A percentile compares a stretch with the other conserved stretches of the same genome.
These are phyloP conservation scores for Anabacerthia variegaticeps DNA, from an alignment of 2,797 vertebrate genomes.

Conservation along the genomic window DNA sequence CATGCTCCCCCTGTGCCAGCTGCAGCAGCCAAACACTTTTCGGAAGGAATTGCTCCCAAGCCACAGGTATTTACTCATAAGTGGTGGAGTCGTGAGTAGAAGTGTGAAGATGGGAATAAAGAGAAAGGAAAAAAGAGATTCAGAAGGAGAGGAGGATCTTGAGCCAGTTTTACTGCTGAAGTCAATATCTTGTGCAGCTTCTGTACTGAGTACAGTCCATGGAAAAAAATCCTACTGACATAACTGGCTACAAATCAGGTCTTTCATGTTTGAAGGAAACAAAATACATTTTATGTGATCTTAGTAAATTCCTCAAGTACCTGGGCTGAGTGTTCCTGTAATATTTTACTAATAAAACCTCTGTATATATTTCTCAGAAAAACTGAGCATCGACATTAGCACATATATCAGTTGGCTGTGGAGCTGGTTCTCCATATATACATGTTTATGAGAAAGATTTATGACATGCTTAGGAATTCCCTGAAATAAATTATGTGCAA, in stretches of 20 bases:
- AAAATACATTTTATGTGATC: conserved; percentile 1
- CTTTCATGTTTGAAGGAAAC: not conserved
- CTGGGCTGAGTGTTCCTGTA: not conserved
- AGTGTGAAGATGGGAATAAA: not conserved
- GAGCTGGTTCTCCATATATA: not conserved
- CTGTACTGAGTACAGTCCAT: fast-evolving
- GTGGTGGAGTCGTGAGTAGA: not conserved
- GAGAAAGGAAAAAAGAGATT: not conserved
- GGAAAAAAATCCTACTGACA: not conserved
- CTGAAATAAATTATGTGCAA: conserved; percentile 9
- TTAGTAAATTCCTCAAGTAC: conserved; percentile 22
- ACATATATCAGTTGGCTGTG: not conserved
- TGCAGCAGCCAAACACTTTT: not conserved
- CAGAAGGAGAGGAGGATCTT: not conserved
- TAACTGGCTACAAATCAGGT: not conserved
- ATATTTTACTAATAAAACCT: conserved; percentile 16
- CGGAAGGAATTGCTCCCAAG: not conserved
- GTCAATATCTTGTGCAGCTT: not conserved
- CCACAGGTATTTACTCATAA: not conserved
- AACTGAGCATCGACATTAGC: not conserved
- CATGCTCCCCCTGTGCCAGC: fast-evolving
- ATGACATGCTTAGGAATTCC: not conserved
- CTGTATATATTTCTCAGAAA: not conserved
- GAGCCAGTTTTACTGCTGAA: not conserved
- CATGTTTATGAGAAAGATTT: not conserved